A percentile compares a stretch with the other conserved stretches of the same genome.
phyloP scores from a whole-genome alignment of 2,113 vertebrate genomes.

The Chaetorhynchus papuensis region DNA sequence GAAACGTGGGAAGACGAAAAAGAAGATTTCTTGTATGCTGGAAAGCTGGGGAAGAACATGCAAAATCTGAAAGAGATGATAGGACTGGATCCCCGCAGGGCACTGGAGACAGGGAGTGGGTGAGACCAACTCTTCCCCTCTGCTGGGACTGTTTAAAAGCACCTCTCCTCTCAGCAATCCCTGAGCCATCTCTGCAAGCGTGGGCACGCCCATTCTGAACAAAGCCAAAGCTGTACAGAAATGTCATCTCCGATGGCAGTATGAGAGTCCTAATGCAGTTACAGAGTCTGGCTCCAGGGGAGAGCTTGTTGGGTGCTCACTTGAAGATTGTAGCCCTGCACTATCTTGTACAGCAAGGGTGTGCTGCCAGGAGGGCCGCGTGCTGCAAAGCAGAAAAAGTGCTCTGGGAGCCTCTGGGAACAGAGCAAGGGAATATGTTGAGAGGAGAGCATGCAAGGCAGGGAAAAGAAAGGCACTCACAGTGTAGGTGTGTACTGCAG shows the following conservation, averaged over 20 bases:
- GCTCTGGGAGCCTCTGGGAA: background rate
- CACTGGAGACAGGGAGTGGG: background rate
- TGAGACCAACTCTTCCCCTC: background rate
- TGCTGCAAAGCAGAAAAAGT: background rate
- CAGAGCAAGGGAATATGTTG: background rate
- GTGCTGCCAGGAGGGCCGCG: background rate
- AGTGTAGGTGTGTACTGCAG: background rate
- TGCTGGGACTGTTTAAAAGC: background rate
- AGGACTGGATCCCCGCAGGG: background rate
- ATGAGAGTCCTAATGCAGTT: background rate
- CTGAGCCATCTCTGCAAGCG: background rate
- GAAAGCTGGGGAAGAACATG: background rate
- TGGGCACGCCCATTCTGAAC: background rate
- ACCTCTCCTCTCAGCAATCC: background rate
- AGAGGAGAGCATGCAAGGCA: background rate
- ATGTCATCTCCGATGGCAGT: background rate
- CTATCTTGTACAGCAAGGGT: background rate
- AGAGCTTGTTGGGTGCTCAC: background rate
- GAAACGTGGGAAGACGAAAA: background rate
- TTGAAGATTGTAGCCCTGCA: rapidly evolving
- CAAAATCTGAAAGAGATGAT: background rate
- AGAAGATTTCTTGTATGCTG: background rate
- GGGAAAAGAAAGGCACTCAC: background rate
- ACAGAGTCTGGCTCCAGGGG: background rate
- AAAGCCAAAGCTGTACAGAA: background rate